Evolutionary conservation across 2,888 invertebrate species (phyloP).

Genomic region (Monoplex corrugatus): DNA sequence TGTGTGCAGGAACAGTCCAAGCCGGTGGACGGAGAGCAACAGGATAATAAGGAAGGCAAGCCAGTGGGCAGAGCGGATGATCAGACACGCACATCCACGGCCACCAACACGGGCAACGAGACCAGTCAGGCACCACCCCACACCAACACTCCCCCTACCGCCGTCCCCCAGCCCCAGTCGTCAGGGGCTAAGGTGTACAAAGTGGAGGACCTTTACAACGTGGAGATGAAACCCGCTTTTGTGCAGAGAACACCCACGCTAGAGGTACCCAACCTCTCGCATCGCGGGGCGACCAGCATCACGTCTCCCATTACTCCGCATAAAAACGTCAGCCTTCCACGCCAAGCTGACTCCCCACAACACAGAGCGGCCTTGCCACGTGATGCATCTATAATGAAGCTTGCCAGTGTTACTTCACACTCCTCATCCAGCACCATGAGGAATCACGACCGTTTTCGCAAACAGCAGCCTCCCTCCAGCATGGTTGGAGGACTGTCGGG

Average conservation of each 20-base stretch:
- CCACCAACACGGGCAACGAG: constrained; percentile 30
- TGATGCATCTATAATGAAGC: neutral
- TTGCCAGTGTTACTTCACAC: neutral
- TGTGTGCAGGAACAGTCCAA: neutral
- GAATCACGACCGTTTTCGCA: neutral
- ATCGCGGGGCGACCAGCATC: constrained; percentile 48
- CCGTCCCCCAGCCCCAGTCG: neutral
- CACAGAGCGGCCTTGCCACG: constrained; percentile 26
- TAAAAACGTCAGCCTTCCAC: neutral
- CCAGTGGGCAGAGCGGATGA: neutral
- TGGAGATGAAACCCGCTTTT: neutral
- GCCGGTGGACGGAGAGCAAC: neutral
- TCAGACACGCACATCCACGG: neutral
- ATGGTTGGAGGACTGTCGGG: neutral
- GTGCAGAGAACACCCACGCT: constrained; percentile 34
- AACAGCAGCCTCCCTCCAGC: neutral
- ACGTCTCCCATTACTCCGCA: constrained; percentile 50
- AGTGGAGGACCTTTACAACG: constrained; percentile 41
- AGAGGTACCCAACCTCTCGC: constrained; percentile 56
- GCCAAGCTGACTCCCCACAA: neutral
- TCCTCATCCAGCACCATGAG: neutral
- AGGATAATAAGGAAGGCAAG: neutral
- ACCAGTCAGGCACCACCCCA: neutral
- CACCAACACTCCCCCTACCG: neutral
- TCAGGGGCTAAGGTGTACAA: constrained; percentile 1